Evolutionary conservation across 2,888 invertebrate genomes (phyloP).

Genomic region (Scotopteryx bipunctaria): DNA sequence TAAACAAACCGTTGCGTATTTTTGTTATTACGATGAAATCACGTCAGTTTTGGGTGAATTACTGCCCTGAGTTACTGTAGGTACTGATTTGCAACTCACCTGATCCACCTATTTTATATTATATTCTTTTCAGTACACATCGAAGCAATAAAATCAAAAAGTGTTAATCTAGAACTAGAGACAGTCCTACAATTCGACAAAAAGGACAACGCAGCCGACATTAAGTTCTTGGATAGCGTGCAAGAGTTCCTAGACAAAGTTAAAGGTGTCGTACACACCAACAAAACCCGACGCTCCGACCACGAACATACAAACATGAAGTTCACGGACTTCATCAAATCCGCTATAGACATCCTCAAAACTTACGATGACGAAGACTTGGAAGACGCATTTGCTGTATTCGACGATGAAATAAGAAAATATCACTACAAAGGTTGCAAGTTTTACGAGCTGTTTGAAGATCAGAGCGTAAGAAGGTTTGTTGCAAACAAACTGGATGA

Average conservation of each 20-base stretch:
- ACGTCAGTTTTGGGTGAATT: too few relatives aligned
- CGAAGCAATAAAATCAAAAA: slow-evolving; percentile 38
- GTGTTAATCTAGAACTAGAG: slow-evolving; percentile 57
- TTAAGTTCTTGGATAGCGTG: slow-evolving; percentile 48
- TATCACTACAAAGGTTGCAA: slow-evolving; percentile 48
- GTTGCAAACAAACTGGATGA: slow-evolving; percentile 41
- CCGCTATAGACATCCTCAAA: slow-evolving; percentile 40
- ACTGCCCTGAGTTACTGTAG: too few relatives aligned
- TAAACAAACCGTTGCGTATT: too few relatives aligned
- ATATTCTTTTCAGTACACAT: slow-evolving; percentile 33
- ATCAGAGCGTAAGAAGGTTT: slow-evolving; percentile 38
- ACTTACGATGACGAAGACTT: slow-evolving; percentile 50
- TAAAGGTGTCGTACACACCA: slow-evolving; percentile 36
- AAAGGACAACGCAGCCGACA: slow-evolving; percentile 42
- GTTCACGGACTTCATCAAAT: slow-evolving; percentile 53
- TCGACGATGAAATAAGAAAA: slow-evolving; percentile 50
- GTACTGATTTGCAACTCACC: not conserved
- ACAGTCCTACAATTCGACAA: slow-evolving; percentile 58
- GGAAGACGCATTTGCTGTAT: slow-evolving; percentile 39
- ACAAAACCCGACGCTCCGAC: slow-evolving; percentile 9
- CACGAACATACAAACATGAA: slow-evolving; percentile 9
- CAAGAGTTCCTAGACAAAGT: slow-evolving; percentile 48
- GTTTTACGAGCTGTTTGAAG: slow-evolving; percentile 45
- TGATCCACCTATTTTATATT: not conserved
- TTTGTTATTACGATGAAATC: too few relatives aligned